Percentiles rank a stretch among this genome's conserved stretches.
Evolutionary conservation across 2,113 vertebrate species (phyloP).

Genomic region (Carassius gibelio): DNA sequence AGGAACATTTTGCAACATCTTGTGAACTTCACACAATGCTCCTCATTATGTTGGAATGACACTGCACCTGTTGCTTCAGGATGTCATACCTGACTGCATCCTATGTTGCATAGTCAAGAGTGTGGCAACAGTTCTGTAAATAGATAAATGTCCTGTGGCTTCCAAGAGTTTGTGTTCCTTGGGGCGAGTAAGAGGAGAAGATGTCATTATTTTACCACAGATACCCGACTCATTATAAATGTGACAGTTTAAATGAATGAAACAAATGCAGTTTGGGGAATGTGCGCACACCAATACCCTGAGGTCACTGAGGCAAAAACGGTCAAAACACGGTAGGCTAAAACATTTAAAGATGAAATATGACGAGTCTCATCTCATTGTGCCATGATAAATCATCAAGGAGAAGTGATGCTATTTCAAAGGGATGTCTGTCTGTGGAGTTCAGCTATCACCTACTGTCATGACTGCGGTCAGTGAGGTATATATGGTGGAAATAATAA

Average conservation of each 20-base stretch:
- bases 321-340: neutral
- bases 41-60: conserved; percentile 18
- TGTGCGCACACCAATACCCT: neutral
- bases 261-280: neutral
- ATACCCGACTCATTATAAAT: neutral
- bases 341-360: neutral
- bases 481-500: neutral
- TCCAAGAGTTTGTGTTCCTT: conserved; percentile 15
- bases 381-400: neutral
- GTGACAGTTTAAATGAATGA: conserved; percentile 11
- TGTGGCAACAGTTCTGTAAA: conserved; percentile 12
- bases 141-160: conserved; percentile 24
- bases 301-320: neutral
- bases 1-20: neutral
- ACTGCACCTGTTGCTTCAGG: conserved; percentile 33
- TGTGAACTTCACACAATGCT: conserved; percentile 17
- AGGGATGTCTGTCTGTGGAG: neutral
- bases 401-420: conserved; percentile 13
- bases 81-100: conserved; percentile 32
- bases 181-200: conserved; percentile 13
- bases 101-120: conserved; percentile 1
- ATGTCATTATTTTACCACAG: conserved; percentile 4
- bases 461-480: no score
- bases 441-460: neutral
- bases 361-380: neutral